These are phyloP conservation scores for Diploscapter pachys DNA, from an alignment of 1,140 invertebrate genomes.

Conservation along the genomic window DNA sequence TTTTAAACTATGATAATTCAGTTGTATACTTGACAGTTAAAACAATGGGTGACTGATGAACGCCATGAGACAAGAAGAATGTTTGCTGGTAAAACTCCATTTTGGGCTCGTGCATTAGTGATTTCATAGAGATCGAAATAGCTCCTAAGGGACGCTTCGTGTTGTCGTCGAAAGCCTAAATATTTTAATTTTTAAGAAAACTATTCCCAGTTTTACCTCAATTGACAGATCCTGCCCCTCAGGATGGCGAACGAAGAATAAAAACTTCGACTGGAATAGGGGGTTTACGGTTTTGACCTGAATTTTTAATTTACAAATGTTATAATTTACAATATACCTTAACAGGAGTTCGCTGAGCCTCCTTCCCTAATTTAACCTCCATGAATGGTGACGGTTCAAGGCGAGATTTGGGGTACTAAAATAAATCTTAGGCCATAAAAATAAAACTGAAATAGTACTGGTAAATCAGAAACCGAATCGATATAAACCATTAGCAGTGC, in stretches of 20 bases:
- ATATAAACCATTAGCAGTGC: slow-evolving; percentile 55
- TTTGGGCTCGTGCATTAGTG: slow-evolving; percentile 47
- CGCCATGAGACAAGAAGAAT: slow-evolving; percentile 49
- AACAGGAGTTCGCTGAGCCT: slow-evolving; percentile 49
- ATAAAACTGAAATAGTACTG: slow-evolving; percentile 12
- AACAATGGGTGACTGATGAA: slow-evolving; percentile 52
- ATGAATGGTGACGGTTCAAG: slow-evolving; percentile 56
- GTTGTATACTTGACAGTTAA: slow-evolving; percentile 38
- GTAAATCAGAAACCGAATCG: slow-evolving; percentile 52
- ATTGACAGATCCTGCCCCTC: slow-evolving; percentile 53
- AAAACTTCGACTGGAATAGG: slow-evolving; percentile 47
- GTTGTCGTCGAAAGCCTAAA: slow-evolving; percentile 53
- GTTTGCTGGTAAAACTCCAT: slow-evolving; percentile 53
- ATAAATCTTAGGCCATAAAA: not conserved
- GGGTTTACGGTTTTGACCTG: slow-evolving; percentile 41
- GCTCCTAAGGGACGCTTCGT: slow-evolving; percentile 47
- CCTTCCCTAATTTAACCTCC: slow-evolving; percentile 49
- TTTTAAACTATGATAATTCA: not conserved
- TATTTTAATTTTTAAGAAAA: slow-evolving; percentile 30
- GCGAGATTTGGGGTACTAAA: slow-evolving; percentile 48
- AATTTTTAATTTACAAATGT: not conserved
- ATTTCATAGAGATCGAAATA: slow-evolving; percentile 42
- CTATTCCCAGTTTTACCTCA: slow-evolving; percentile 23
- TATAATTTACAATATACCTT: slow-evolving; percentile 33
- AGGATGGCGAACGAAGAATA: slow-evolving; percentile 53